Conservation (phyloP, 2,797 vertebrate species). For the Mus minutoides region DNA sequence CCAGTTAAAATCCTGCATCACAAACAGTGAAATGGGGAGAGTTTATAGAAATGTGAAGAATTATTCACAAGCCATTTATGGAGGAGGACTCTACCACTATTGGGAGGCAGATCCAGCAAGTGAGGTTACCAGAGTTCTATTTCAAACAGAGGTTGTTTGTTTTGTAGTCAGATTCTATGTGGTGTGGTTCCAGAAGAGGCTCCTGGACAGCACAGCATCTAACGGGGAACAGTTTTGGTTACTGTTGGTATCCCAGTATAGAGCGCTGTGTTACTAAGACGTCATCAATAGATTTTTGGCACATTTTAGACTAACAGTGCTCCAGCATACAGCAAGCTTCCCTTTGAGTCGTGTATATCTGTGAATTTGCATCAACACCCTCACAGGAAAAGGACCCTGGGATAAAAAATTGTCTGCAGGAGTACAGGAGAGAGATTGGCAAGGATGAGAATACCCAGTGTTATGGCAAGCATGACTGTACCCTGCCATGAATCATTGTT, state of each 20-base stretch:
- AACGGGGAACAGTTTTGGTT: not conserved
- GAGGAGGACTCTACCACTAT: not conserved
- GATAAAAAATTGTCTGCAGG: not conserved
- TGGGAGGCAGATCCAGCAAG: not conserved
- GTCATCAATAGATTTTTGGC: not conserved
- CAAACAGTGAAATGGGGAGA: not conserved
- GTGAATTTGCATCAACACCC: not conserved
- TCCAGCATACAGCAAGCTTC: not conserved
- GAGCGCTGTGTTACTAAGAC: not conserved
- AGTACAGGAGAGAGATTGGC: rapidly evolving
- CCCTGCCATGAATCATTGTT: not conserved
- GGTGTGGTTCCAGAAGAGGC: not conserved
- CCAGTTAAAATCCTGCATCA: not conserved
- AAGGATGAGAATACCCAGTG: rapidly evolving
- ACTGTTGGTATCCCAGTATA: not conserved
- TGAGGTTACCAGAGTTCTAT: not conserved
- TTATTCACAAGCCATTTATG: not conserved
- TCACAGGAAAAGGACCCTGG: not conserved
- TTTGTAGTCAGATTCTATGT: not conserved
- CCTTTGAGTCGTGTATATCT: not conserved
- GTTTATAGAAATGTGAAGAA: not conserved
- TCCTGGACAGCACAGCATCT: not conserved
- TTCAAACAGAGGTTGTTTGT: not conserved
- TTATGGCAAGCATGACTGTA: not conserved
- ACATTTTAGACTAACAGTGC: not conserved